Base-by-base conservation (phyloP, 2,113 vertebrate genomes). In the Ctenomys sociabilis region DNA sequence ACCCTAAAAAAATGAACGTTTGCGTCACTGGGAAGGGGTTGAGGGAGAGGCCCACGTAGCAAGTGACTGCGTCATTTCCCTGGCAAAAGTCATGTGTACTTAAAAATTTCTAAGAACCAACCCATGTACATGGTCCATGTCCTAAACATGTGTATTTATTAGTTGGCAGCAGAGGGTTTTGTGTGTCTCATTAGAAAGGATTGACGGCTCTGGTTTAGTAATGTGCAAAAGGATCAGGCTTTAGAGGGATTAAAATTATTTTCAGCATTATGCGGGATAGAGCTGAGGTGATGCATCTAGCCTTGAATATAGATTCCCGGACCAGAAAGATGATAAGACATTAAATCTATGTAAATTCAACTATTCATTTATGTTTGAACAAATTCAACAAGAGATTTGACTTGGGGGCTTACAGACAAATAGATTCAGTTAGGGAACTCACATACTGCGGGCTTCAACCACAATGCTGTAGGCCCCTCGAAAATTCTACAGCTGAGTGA, bases 331-430 rank as follows among this genome's bases (percentile, higher is more conserved):
- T 98, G 98, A 97, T 95, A 97, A 98, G 98, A 98, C 97, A 97
- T 98, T 98, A 98, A 98, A 98, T 97, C 97, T 97, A 97, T 98
- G 98, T 98, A 98, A 98, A 98, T 98, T 98, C 97, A 97, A 97
- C 97, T 97, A 97, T 98, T 97, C 98, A 97, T 97, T 98, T 97
- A 96, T 97, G 97, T 98, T 98, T 98, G 98, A 98, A 94, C 98
- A 98, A 98, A 98, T 97, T 98, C 98, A 98, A 97, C 96, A 95
- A 95, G 97, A 98, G 98, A 98, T 98, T 98, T 98, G 97, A 97
- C 98, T 98, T 64, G 90, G 75, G 97, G 96, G 98, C 97, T 98
- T 97, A 94, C 45, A 97, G 97, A 84, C 97, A 97, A 98, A 97
- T 95, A 98, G 97, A 95, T 97, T 97, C 91, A 95, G 88, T 93